A percentile compares a stretch with the other conserved stretches of the same genome.
Conservation (phyloP, 92 coral and sea anemone species). For the Muricea muricata region DNA sequence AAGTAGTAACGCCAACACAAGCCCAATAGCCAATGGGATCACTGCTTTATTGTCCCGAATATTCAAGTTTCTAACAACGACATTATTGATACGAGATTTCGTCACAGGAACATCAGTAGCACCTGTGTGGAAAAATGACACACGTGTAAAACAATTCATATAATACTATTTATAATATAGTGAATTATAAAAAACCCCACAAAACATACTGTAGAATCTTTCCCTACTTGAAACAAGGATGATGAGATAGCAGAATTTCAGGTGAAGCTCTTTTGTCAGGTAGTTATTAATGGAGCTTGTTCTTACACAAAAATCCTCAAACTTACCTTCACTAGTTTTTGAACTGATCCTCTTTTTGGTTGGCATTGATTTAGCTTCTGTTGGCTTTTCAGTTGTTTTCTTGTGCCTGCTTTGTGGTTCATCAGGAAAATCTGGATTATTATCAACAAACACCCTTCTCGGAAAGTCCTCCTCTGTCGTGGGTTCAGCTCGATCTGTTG, state of each 20-base stretch:
- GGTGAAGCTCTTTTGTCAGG: too few species aligned
- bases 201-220: too few species aligned
- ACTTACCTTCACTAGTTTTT: neutral
- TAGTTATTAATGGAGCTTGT: too few species aligned
- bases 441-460: constrained; percentile 70
- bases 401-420: constrained; percentile 14
- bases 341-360: neutral
- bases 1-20: constrained; percentile 82
- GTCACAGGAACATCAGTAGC: neutral
- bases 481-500: neutral
- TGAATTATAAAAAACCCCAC: too few species aligned
- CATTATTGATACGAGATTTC: constrained; percentile 3
- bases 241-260: too few species aligned
- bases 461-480: constrained; percentile 38
- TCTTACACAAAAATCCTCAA: too few species aligned
- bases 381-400: neutral
- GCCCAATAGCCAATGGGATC: constrained; percentile 90
- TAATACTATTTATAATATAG: too few species aligned
- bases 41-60: constrained; percentile 96
- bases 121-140: neutral
- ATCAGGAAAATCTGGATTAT: constrained; percentile 83
- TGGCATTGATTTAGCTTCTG: neutral
- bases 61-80: constrained; percentile 79
- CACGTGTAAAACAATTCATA: neutral
- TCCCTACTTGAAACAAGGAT: too few species aligned